Conservation (phyloP, 2,888 invertebrate species). For the Leptopilina myrica region DNA sequence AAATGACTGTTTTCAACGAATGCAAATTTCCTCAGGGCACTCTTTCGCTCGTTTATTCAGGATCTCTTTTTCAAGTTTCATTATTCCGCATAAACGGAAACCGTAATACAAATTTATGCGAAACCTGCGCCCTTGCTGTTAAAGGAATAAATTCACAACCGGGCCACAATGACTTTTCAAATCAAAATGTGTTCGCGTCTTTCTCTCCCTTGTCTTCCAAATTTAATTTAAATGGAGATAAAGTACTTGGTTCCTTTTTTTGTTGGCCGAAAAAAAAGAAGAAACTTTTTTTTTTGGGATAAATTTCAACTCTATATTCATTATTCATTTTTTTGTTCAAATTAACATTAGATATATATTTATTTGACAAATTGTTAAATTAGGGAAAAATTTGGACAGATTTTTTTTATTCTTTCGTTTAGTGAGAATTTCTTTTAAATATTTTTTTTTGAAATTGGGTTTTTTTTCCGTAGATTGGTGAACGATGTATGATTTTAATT, state of each 20-base stretch:
- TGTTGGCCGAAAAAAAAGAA: too few species aligned
- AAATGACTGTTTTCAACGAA: slow-evolving; percentile 31
- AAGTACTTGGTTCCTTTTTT: slow-evolving; percentile 7
- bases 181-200: slow-evolving; percentile 35
- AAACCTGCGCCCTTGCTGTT: slow-evolving; percentile 1
- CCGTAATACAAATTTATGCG: slow-evolving; percentile 41
- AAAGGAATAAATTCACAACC: slow-evolving; percentile 37
- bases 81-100: slow-evolving; percentile 37
- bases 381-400: too few species aligned
- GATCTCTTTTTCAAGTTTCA: slow-evolving; percentile 37
- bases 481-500: not conserved
- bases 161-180: slow-evolving; percentile 22
- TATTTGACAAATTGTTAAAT: not conserved
- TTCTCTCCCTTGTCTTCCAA: not conserved
- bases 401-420: too few species aligned
- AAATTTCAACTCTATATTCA: not conserved
- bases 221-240: slow-evolving; percentile 41
- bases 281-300: not conserved
- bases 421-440: not conserved
- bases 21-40: slow-evolving; percentile 36
- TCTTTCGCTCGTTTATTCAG: slow-evolving; percentile 38
- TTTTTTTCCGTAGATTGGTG: too few species aligned
- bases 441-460: too few species aligned
- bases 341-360: not conserved
- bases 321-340: not conserved